A percentile compares a stretch with the other conserved stretches of the same genome.
These are phyloP conservation scores for Siniperca knerii DNA, from an alignment of 2,113 vertebrate species.

Conservation along the genomic window DNA sequence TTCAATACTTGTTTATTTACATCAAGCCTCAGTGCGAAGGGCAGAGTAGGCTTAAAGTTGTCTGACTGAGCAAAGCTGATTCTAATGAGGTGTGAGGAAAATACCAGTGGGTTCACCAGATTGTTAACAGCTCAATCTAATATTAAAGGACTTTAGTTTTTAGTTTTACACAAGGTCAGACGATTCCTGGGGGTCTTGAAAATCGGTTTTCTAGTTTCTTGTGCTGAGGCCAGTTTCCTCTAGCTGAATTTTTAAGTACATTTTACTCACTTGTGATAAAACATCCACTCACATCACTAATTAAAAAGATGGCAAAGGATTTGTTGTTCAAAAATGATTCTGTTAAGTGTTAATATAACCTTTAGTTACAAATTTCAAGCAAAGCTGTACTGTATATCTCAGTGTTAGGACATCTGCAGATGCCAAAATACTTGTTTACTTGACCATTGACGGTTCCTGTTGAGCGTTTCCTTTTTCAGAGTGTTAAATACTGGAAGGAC, in stretches of 20 bases:
- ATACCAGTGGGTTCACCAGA: slow-evolving; percentile 7
- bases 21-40: background rate
- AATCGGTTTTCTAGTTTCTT: background rate
- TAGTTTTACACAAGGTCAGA: background rate
- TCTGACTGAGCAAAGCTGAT: slow-evolving; percentile 15
- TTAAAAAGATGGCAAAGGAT: background rate
- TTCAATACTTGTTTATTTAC: background rate
- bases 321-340: background rate
- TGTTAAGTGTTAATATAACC: background rate
- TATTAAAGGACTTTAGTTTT: background rate
- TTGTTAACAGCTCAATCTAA: slow-evolving; percentile 3
- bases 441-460: background rate
- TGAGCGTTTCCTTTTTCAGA: background rate
- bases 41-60: background rate
- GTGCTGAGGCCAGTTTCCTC: slow-evolving; percentile 5
- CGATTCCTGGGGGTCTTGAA: background rate
- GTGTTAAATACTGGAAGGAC: slow-evolving; percentile 24
- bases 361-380: background rate
- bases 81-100: slow-evolving; percentile 54
- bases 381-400: background rate
- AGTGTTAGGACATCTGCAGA: background rate
- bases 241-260: background rate
- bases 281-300: background rate
- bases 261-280: background rate
- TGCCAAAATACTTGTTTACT: background rate